phyloP scores from a whole-genome alignment of 2,888 invertebrate genomes.

The Coenonympha arcania region DNA sequence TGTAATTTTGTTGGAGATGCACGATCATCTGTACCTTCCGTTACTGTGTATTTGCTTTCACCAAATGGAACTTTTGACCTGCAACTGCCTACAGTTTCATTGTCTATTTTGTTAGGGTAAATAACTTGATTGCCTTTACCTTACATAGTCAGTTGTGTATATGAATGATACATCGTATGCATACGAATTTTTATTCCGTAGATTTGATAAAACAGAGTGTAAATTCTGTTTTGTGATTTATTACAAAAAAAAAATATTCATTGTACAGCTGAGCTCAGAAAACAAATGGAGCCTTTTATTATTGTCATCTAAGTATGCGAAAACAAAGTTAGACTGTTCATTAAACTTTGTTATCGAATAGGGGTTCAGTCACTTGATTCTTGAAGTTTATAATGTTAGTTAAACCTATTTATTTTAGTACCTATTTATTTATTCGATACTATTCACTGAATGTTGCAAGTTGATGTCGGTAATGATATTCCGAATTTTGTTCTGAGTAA shows the following conservation, averaged over 20 bases:
- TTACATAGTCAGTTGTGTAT: no score
- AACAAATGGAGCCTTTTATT: neutral
- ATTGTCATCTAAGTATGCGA: neutral
- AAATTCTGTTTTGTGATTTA: no score
- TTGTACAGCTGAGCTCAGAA: neutral
- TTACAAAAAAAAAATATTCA: no score
- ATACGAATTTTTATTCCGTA: no score
- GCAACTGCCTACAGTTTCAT: neutral
- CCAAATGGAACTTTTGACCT: neutral
- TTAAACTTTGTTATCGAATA: neutral
- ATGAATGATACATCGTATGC: no score
- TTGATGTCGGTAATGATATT: no score
- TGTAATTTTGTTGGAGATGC: neutral
- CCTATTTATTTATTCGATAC: neutral
- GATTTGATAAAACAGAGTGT: no score
- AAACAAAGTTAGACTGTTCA: neutral
- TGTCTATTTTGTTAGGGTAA: neutral
- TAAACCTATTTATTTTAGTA: neutral
- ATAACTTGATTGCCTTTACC: neutral
- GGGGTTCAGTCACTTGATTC: neutral
- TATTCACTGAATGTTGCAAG: no score
- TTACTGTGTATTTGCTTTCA: conserved; percentile 1
- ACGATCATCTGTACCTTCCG: neutral
- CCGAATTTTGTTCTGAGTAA: no score
- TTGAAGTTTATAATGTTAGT: neutral